Evolutionary conservation across 2,113 vertebrate genomes (phyloP).

Genomic region (Lepisosteus oculatus): DNA sequence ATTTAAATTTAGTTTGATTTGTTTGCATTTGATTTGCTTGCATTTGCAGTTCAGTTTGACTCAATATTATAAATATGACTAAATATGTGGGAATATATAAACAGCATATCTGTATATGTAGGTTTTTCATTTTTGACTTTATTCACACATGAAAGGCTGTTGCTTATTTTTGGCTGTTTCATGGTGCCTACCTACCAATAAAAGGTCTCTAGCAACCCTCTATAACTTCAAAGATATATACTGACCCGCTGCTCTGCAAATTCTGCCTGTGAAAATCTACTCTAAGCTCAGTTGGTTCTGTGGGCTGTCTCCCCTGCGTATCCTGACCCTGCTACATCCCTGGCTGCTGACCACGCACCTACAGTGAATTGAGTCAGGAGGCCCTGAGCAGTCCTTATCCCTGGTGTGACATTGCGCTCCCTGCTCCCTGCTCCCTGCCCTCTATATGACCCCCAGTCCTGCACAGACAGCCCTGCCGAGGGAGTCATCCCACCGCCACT

Average conservation of each 20-base stretch:
- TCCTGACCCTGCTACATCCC: conserved; percentile 46
- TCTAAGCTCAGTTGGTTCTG: neutral
- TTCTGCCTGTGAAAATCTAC: neutral
- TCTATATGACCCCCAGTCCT: conserved; percentile 44
- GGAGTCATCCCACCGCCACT: conserved; percentile 65
- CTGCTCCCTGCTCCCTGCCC: neutral
- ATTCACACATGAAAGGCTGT: too few relatives aligned
- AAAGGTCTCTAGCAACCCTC: too few relatives aligned
- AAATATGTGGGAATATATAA: too few relatives aligned
- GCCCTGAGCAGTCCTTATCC: conserved; percentile 43
- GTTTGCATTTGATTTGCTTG: too few relatives aligned
- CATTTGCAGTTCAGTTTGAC: too few relatives aligned
- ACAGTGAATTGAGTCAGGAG: conserved; percentile 42
- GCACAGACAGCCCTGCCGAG: conserved; percentile 44
- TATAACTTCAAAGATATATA: too few relatives aligned
- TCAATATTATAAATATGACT: too few relatives aligned
- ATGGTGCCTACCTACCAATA: too few relatives aligned
- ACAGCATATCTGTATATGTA: too few relatives aligned
- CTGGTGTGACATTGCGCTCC: conserved; percentile 51
- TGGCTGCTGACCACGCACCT: conserved; percentile 40
- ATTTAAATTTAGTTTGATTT: too few relatives aligned
- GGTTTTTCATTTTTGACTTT: too few relatives aligned
- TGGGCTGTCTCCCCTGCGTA: conserved; percentile 20
- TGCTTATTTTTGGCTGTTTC: too few relatives aligned
- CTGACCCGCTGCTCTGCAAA: neutral